phyloP scores from a whole-genome alignment of 2,113 vertebrate genomes.

The Puntigrus tetrazona region DNA sequence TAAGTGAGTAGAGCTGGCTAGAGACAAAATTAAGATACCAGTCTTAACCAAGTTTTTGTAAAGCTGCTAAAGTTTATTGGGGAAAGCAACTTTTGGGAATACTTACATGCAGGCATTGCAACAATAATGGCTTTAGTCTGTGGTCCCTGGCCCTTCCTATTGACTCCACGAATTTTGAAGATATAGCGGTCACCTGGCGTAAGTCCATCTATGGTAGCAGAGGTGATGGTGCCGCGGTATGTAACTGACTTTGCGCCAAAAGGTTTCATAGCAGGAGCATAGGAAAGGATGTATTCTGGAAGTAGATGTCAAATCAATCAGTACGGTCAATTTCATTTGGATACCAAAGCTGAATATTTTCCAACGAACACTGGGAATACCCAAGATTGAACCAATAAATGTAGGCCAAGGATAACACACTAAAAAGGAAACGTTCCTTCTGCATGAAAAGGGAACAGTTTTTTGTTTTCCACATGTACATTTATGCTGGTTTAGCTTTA shows the following conservation, averaged over 20 bases:
- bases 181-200: constrained; percentile 93
- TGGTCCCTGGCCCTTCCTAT: constrained; percentile 91
- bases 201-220: constrained; percentile 88
- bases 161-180: constrained; percentile 95
- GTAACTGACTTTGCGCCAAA: constrained; percentile 94
- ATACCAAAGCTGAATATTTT: constrained; percentile 27
- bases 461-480: constrained; percentile 4
- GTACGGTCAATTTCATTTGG: constrained; percentile 30
- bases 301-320: constrained; percentile 70
- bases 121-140: constrained; percentile 93
- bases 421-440: constrained; percentile 8
- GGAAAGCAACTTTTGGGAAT: constrained; percentile 6
- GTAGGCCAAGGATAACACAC: constrained; percentile 33
- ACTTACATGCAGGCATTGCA: constrained; percentile 87
- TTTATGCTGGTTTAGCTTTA: constrained; percentile 11
- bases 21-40: constrained; percentile 51
- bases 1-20: constrained; percentile 72
- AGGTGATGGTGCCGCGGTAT: constrained; percentile 82
- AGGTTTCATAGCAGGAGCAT: constrained; percentile 95
- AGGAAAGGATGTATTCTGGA: constrained; percentile 97
- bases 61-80: background rate
- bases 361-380: constrained; percentile 26
- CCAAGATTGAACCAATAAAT: constrained; percentile 9
- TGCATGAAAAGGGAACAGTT: background rate
- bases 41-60: constrained; percentile 11